Evolutionary conservation across 2,888 invertebrate species (phyloP).

Genomic region (Drosophila testacea): DNA sequence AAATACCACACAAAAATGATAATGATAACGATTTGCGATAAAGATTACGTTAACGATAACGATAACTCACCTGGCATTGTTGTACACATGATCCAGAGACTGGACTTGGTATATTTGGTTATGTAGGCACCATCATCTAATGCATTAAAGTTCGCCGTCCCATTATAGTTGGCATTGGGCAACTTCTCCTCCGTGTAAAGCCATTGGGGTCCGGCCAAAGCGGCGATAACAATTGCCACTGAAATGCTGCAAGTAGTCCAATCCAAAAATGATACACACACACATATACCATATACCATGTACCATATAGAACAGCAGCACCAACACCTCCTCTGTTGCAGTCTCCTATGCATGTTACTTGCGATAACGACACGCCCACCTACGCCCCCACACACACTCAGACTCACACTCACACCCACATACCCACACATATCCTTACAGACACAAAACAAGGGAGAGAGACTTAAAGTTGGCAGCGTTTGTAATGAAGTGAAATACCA

Average conservation of each 20-base stretch:
- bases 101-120: constrained; percentile 85
- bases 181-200: constrained; percentile 94
- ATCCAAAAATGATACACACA: no score
- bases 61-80: constrained; percentile 82
- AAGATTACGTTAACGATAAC: no score
- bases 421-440: background rate
- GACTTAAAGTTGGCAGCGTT: background rate
- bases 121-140: constrained; percentile 84
- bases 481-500: constrained; percentile 16
- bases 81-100: constrained; percentile 85
- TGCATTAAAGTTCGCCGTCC: constrained; percentile 86
- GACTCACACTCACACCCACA: background rate
- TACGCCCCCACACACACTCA: constrained; percentile 8
- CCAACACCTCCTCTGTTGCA: constrained; percentile 10
- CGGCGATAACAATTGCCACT: constrained; percentile 85
- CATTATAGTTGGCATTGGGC: constrained; percentile 91
- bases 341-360: constrained; percentile 19
- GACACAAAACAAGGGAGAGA: background rate
- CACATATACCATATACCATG: no score
- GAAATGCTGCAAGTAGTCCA: constrained; percentile 80
- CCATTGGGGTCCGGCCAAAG: constrained; percentile 89
- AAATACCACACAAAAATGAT: no score
- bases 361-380: constrained; percentile 10
- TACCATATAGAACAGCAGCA: no score
- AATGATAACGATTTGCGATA: no score